Base-by-base conservation (phyloP, 1,140 invertebrate genomes). In the Aphaenogaster floridana region DNA sequence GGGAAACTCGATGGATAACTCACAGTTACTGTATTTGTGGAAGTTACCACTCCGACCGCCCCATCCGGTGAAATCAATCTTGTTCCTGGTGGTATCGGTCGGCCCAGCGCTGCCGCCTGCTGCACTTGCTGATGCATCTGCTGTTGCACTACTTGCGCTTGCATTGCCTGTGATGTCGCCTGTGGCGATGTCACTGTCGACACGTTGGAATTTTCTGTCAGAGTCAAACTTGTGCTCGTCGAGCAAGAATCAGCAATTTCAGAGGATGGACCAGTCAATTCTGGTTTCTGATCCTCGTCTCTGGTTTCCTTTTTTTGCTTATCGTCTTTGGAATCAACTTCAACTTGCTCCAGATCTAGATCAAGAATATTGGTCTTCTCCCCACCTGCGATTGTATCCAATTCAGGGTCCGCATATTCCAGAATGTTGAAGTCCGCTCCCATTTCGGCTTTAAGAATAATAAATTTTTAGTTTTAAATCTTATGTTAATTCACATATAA, bases 351-450 rank as follows among this genome's bases (percentile, higher is more conserved):
- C 64, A 98, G 96, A 94, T 98, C 97, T 59, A 98, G 95, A 94
- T 98, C 97, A 21, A 98, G 96, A 88, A 98, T 97, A 92, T 97
- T 98, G 36, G 97, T 97, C 89, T 97, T 97, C 77, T 97, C 97
- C 9, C 97, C 97, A 76, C 96, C 97, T 66, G 97, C 96, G 88
- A 98, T 96, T 71, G 97, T 97, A 86, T 98, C 98, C n/a, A 99
- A 95, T 95, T 99, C 98, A 1, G 98, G 98, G 96, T 99, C 98
- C 0, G 98, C 98, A 96, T 99, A 99, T 95, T 99, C 98, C 57
- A 99, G 94, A 92, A 99, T 99, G 94, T 99, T 99, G 95, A 99
- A 99, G 95, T 99, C 98, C 93, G 98, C 97, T 17, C 98, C 98
- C 96, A 99, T 98, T 96, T 98, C 97, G 50, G 97, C 98, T 96